These are phyloP conservation scores for Valencia hispanica DNA, from an alignment of 2,797 vertebrate genomes.

Conservation along the genomic window DNA sequence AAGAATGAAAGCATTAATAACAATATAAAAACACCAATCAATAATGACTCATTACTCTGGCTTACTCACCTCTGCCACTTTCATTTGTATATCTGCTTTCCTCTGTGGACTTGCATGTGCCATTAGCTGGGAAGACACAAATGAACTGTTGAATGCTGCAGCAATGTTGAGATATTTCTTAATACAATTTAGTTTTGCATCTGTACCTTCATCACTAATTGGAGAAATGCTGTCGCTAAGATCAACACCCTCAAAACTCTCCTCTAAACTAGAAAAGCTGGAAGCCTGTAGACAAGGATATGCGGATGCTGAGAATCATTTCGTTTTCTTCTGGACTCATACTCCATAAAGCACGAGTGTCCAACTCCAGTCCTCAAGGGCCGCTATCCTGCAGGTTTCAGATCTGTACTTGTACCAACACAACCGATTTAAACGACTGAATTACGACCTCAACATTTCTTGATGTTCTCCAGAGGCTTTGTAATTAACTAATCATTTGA, in stretches of 20 bases:
- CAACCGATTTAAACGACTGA: too few species aligned
- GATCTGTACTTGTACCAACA: too few species aligned
- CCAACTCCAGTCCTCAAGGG: too few species aligned
- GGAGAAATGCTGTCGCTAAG: constrained; percentile 2
- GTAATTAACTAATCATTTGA: too few species aligned
- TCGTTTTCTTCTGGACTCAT: neutral
- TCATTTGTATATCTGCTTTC: constrained; percentile 33
- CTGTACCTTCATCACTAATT: constrained; percentile 49
- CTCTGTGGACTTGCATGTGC: constrained; percentile 15
- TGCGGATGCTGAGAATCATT: neutral
- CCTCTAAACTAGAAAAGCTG: constrained; percentile 74
- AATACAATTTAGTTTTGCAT: neutral
- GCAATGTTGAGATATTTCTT: too few species aligned
- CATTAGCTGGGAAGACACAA: constrained; percentile 38
- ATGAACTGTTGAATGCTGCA: neutral
- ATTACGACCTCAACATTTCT: too few species aligned
- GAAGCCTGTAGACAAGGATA: constrained; percentile 65
- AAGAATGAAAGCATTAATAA: neutral
- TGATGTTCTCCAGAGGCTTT: too few species aligned
- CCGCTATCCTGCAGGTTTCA: too few species aligned
- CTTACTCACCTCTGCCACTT: constrained; percentile 33
- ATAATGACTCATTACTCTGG: neutral
- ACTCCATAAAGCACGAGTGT: too few species aligned
- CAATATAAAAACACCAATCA: neutral
- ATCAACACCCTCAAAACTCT: constrained; percentile 30